Evolutionary conservation across 2,888 invertebrate genomes (phyloP).

Genomic region (Artemia sinica): DNA sequence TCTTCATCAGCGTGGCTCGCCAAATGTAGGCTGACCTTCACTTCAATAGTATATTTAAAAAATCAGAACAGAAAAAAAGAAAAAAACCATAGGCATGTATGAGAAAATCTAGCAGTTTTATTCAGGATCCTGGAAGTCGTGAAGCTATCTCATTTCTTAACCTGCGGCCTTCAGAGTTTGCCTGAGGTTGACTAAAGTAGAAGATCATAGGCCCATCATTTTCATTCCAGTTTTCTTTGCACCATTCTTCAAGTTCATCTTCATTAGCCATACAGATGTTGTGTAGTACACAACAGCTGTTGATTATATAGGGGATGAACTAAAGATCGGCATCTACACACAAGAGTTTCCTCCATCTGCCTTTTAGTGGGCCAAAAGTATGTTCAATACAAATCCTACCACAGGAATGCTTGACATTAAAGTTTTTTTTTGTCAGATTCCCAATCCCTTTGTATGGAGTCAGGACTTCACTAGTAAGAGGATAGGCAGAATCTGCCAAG

Average conservation of each 20-base stretch:
- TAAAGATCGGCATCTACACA: conserved; percentile 2
- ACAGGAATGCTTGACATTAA: too few species aligned
- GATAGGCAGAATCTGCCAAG: too few species aligned
- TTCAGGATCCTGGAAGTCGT: conserved; percentile 10
- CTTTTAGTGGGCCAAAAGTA: conserved; percentile 10
- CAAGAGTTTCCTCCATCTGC: conserved; percentile 10
- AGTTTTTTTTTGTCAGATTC: too few species aligned
- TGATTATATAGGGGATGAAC: conserved; percentile 6
- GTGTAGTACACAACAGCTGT: conserved; percentile 10
- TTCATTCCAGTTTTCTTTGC: conserved; percentile 6
- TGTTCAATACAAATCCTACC: too few species aligned
- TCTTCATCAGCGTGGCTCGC: conserved; percentile 10
- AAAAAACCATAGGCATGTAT: conserved; percentile 9
- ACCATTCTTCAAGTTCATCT: conserved; percentile 9
- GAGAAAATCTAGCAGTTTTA: conserved; percentile 6
- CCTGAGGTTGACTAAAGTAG: conserved; percentile 10
- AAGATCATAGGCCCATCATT: conserved; percentile 2
- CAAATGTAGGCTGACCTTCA: too few species aligned
- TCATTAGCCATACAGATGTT: conserved; percentile 9
- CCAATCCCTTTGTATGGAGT: too few species aligned
- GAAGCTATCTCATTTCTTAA: conserved; percentile 9
- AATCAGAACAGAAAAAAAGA: not conserved
- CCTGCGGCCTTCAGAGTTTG: conserved; percentile 10
- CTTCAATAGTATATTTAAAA: too few species aligned
- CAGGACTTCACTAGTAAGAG: too few species aligned